Evolutionary conservation across 2,113 vertebrate species (phyloP).

Genomic region (Bothrops jararaca): DNA sequence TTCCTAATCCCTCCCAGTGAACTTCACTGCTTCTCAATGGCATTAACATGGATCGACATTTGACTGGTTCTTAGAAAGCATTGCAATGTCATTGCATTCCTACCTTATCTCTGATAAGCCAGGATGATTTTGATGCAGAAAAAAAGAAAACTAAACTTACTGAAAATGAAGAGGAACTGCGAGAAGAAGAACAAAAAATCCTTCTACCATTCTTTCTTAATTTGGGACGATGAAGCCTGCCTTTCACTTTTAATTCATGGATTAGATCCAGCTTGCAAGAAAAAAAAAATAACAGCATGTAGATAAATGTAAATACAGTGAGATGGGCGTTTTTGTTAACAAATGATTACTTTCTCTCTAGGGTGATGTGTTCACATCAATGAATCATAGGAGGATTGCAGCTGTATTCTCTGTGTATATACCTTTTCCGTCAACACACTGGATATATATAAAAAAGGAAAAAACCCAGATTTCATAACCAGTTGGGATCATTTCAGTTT

Average conservation of each 20-base stretch:
- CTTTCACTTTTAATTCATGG: neutral
- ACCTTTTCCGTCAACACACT: neutral
- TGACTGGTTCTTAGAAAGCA: neutral
- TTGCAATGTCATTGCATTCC: neutral
- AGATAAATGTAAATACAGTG: neutral
- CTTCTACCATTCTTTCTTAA: neutral
- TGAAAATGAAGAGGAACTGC: neutral
- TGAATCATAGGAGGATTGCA: neutral
- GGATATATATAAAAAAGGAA: neutral
- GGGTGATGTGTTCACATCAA: neutral
- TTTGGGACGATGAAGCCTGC: neutral
- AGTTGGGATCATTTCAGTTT: neutral
- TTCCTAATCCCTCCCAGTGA: neutral
- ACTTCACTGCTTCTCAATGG: neutral
- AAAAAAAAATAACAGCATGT: neutral
- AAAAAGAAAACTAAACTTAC: neutral
- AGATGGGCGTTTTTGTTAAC: neutral
- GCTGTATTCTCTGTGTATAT: neutral
- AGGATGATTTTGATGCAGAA: neutral
- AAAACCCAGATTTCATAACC: conserved; percentile 10
- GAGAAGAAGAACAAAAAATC: neutral
- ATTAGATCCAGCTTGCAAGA: neutral
- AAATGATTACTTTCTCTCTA: neutral
- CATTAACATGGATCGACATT: neutral
- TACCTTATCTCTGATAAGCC: neutral